Evolutionary conservation across 1,140 invertebrate species (phyloP).

Genomic region (Pseudachorutes palmiensis): DNA sequence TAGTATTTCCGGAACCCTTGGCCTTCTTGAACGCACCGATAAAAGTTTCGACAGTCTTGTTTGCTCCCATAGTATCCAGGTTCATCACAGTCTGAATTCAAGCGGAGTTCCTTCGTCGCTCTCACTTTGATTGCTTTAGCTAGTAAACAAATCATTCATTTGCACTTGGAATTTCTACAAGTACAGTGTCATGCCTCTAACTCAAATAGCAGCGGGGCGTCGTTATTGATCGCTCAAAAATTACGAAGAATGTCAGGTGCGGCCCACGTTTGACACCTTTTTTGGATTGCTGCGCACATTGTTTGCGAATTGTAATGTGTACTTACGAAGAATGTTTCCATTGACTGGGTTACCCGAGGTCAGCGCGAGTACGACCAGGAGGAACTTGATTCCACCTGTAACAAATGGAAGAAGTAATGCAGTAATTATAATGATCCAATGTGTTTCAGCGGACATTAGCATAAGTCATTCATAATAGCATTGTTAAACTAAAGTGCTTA

Average conservation of each 20-base stretch:
- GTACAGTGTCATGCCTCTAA: too few species aligned
- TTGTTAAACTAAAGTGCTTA: background rate
- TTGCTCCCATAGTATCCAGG: slow-evolving; percentile 6
- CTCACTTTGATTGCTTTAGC: background rate
- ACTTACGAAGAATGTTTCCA: background rate
- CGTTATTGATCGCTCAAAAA: too few species aligned
- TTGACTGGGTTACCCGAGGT: background rate
- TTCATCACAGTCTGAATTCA: background rate
- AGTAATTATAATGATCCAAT: background rate
- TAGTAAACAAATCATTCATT: background rate
- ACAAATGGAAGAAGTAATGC: background rate
- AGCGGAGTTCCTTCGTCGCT: slow-evolving; percentile 1
- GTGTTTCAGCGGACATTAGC: background rate
- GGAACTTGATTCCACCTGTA: background rate
- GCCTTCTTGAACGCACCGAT: background rate
- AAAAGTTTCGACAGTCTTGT: slow-evolving; percentile 5
- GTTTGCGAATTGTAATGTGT: background rate
- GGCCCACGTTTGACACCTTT: too few species aligned
- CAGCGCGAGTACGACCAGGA: background rate
- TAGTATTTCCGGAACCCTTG: slow-evolving; percentile 11
- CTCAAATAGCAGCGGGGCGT: too few species aligned
- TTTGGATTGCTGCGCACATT: too few species aligned
- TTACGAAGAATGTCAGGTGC: too few species aligned
- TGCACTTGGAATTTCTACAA: too few species aligned
- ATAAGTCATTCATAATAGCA: background rate